These are phyloP conservation scores for Calosoma granatense DNA, from an alignment of 1,140 invertebrate species.

Conservation along the genomic window DNA sequence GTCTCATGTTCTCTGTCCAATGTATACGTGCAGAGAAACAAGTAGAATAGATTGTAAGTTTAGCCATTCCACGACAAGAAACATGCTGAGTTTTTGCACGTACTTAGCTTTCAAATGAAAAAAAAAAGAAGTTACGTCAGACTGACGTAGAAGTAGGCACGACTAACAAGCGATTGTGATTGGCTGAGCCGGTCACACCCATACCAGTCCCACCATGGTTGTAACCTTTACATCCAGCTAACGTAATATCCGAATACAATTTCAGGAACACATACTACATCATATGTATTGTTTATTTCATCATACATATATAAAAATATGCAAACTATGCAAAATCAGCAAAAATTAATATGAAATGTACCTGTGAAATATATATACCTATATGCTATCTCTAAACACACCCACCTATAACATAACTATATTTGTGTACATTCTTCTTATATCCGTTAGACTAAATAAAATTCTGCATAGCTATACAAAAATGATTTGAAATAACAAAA, in stretches of 20 bases:
- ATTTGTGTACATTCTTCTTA: too few relatives aligned
- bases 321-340: not conserved
- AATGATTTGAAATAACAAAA: too few relatives aligned
- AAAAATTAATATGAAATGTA: not conserved
- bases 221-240: not conserved
- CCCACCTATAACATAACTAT: too few relatives aligned
- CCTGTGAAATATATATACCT: not conserved
- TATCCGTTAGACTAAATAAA: too few relatives aligned
- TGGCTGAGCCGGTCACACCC: not conserved
- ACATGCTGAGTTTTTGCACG: too few relatives aligned
- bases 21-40: too few relatives aligned
- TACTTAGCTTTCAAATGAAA: too few relatives aligned
- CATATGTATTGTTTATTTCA: not conserved
- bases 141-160: not conserved
- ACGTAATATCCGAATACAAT: not conserved
- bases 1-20: too few relatives aligned
- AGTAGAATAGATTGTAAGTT: too few relatives aligned
- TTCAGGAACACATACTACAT: not conserved
- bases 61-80: too few relatives aligned
- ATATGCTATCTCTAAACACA: too few relatives aligned
- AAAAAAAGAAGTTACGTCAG: slow-evolving; percentile 7
- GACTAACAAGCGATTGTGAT: not conserved
- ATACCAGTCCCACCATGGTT: not conserved
- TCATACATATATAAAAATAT: not conserved
- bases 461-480: too few relatives aligned